These are phyloP conservation scores for Drosophila buzzatii DNA, from an alignment of 2,888 invertebrate genomes.

Conservation along the genomic window DNA sequence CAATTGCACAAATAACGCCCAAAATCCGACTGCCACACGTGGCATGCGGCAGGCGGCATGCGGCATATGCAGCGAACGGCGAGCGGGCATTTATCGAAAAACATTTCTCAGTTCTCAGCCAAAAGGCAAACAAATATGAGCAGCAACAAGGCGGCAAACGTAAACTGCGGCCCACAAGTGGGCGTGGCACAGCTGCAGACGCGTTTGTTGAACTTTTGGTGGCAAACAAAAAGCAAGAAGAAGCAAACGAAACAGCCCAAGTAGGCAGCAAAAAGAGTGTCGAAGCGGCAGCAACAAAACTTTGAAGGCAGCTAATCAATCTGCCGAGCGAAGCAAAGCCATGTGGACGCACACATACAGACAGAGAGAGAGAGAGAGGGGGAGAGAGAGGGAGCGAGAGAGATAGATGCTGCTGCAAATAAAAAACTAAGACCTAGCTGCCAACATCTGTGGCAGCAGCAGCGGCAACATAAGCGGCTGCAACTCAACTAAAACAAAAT, in stretches of 20 bases:
- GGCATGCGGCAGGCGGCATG: conserved; percentile 5
- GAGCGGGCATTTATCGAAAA: conserved; percentile 8
- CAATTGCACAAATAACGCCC: conserved; percentile 35
- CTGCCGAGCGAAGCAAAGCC: conserved; percentile 44
- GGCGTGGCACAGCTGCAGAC: conserved; percentile 51
- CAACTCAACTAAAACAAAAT: conserved; percentile 73
- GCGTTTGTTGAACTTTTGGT: conserved; percentile 68
- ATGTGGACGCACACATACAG: conserved; percentile 34
- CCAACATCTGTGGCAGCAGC: conserved; percentile 70
- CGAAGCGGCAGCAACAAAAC: conserved; percentile 40
- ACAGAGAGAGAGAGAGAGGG: neutral
- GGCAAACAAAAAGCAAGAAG: conserved; percentile 32
- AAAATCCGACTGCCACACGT: conserved; percentile 31
- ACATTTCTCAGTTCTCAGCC: conserved; percentile 14
- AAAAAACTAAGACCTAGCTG: conserved; percentile 36
- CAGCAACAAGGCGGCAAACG: conserved; percentile 6
- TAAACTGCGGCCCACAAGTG: conserved; percentile 47
- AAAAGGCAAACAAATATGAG: conserved; percentile 34
- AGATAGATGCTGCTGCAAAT: conserved; percentile 7
- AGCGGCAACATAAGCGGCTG: conserved; percentile 39
- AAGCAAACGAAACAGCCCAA: neutral
- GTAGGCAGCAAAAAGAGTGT: conserved; percentile 32
- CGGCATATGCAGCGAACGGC: neutral
- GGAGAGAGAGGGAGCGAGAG: neutral
- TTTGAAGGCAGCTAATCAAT: conserved; percentile 74